phyloP scores from a whole-genome alignment of 2,113 vertebrate genomes.

The Vireo altiloquus region DNA sequence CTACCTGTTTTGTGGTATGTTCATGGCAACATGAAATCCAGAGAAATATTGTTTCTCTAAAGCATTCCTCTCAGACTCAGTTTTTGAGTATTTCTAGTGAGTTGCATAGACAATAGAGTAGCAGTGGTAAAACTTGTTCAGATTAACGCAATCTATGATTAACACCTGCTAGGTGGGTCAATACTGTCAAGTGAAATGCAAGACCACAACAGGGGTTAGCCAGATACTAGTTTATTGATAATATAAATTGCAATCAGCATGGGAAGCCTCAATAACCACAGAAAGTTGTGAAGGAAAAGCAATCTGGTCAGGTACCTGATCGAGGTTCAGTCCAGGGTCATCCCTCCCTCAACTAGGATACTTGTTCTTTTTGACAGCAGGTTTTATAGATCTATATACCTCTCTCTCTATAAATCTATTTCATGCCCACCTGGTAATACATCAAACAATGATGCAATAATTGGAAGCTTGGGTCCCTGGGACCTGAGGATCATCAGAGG shows the following conservation, averaged over 20 bases:
- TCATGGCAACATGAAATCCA: background rate
- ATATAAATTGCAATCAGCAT: background rate
- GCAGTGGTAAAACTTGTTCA: background rate
- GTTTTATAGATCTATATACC: background rate
- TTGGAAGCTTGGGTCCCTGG: background rate
- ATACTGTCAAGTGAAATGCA: background rate
- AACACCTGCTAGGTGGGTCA: background rate
- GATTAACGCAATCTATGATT: background rate
- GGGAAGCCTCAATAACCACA: background rate
- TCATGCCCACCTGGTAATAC: background rate
- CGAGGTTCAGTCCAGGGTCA: background rate
- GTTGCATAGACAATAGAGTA: background rate
- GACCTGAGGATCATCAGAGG: background rate
- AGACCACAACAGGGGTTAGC: background rate
- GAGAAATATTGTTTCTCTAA: background rate
- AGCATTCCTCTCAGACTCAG: background rate
- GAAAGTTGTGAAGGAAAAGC: background rate
- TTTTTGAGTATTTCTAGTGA: background rate
- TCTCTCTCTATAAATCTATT: background rate
- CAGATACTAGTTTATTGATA: slow-evolving; percentile 13
- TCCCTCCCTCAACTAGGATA: background rate
- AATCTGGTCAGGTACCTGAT: background rate
- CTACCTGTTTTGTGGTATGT: background rate
- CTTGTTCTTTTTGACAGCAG: background rate
- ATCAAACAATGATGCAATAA: background rate